phyloP scores from a whole-genome alignment of 2,888 invertebrate genomes.

The Neoaliturus tenellus region DNA sequence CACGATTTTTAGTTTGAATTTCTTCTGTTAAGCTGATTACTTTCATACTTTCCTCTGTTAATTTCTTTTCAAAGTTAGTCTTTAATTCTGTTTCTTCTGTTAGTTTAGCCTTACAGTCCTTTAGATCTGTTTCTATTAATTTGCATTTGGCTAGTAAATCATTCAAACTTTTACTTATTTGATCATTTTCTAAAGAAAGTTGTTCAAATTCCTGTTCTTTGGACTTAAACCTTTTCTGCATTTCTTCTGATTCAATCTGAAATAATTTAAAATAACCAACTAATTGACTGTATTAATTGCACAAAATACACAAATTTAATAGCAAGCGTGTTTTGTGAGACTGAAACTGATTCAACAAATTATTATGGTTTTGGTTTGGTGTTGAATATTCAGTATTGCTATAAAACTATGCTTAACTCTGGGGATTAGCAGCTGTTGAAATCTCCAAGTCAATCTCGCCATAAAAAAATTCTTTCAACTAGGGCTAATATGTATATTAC shows the following conservation, averaged over 20 bases:
- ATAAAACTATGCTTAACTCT: too few relatives aligned
- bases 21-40: slow-evolving; percentile 62
- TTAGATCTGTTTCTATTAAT: slow-evolving; percentile 73
- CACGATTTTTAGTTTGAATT: slow-evolving; percentile 66
- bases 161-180: slow-evolving; percentile 55
- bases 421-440: too few relatives aligned
- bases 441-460: too few relatives aligned
- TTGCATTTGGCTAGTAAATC: slow-evolving; percentile 72
- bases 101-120: slow-evolving; percentile 68
- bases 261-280: too few relatives aligned
- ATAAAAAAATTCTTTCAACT: too few relatives aligned
- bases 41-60: slow-evolving; percentile 75
- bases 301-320: too few relatives aligned
- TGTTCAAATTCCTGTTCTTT: slow-evolving; percentile 60
- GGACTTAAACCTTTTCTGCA: slow-evolving; percentile 49
- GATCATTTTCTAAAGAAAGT: not conserved
- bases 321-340: too few relatives aligned
- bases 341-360: too few relatives aligned
- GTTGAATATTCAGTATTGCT: too few relatives aligned
- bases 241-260: slow-evolving; percentile 65
- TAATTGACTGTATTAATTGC: too few relatives aligned
- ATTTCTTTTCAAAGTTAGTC: slow-evolving; percentile 74
- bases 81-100: not conserved
- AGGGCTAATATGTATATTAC: too few relatives aligned
- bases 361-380: too few relatives aligned